Conservation (phyloP, 2,888 invertebrate species). For the Acanthosepion pharaonis region DNA sequence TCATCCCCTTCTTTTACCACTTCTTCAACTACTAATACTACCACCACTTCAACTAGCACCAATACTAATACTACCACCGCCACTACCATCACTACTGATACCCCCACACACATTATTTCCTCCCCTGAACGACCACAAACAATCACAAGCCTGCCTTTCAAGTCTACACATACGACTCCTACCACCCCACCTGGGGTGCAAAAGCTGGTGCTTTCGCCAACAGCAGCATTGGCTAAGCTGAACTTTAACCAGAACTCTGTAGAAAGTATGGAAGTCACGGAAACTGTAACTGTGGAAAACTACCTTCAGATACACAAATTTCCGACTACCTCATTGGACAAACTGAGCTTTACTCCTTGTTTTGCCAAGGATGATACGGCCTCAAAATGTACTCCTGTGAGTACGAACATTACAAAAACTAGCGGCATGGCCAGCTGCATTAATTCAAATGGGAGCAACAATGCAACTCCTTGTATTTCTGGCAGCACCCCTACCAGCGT, state of each 20-base stretch:
- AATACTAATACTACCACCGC: conserved; percentile 36
- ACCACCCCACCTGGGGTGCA: conserved; percentile 1
- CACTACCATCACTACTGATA: not conserved
- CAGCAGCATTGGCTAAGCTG: conserved; percentile 74
- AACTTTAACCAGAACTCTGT: conserved; percentile 65
- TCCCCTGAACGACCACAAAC: conserved; percentile 43
- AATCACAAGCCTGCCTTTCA: conserved; percentile 49
- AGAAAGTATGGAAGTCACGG: conserved; percentile 51
- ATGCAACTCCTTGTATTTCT: conserved; percentile 49
- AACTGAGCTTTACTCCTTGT: conserved; percentile 73
- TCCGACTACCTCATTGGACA: conserved; percentile 73
- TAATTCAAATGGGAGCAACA: conserved; percentile 52
- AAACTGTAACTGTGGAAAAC: conserved; percentile 54
- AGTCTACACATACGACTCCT: conserved; percentile 41
- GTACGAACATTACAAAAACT: conserved; percentile 52
- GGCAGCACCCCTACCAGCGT: conserved; percentile 49
- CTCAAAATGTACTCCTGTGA: conserved; percentile 50
- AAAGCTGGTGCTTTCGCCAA: conserved; percentile 71
- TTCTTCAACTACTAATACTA: conserved; percentile 37
- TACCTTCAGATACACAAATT: conserved; percentile 57
- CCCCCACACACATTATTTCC: not conserved
- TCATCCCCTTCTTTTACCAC: not conserved
- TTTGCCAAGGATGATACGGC: conserved; percentile 61
- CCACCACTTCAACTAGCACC: conserved; percentile 1
- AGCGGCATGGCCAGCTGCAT: conserved; percentile 56